Conservation (phyloP, 2,113 vertebrate species). For the Pomatorhinus ruficollis region DNA sequence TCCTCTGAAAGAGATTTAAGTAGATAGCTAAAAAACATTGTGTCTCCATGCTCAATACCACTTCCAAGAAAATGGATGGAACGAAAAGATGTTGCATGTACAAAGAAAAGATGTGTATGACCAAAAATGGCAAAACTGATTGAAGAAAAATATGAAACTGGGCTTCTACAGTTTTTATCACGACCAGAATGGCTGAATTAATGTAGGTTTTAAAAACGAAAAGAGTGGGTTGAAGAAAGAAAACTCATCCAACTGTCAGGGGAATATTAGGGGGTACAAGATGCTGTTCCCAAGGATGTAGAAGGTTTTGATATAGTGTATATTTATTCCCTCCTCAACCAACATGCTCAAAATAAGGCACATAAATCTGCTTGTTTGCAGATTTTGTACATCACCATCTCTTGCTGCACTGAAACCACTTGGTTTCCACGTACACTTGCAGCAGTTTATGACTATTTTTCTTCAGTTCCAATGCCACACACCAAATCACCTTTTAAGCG, state of each 20-base stretch:
- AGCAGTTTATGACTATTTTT: background rate
- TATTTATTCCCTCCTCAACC: background rate
- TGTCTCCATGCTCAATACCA: background rate
- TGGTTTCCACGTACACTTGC: background rate
- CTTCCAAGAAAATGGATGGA: background rate
- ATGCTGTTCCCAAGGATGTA: background rate
- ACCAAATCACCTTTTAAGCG: background rate
- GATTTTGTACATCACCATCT: background rate
- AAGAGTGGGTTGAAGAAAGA: background rate
- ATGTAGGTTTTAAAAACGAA: background rate
- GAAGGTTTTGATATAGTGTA: background rate
- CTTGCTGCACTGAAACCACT: background rate
- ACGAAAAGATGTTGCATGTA: background rate
- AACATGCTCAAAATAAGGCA: background rate
- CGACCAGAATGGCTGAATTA: background rate
- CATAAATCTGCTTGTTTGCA: background rate
- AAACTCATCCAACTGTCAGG: background rate
- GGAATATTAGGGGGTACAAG: fast-evolving
- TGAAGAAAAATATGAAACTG: background rate
- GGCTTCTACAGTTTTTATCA: background rate
- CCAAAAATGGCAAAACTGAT: background rate
- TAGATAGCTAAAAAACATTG: background rate
- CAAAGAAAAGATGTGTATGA: background rate
- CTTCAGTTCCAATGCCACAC: background rate
- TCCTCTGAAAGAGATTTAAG: background rate